Base-by-base conservation (phyloP, 2,888 invertebrate species). In the Drosophila putrida region DNA sequence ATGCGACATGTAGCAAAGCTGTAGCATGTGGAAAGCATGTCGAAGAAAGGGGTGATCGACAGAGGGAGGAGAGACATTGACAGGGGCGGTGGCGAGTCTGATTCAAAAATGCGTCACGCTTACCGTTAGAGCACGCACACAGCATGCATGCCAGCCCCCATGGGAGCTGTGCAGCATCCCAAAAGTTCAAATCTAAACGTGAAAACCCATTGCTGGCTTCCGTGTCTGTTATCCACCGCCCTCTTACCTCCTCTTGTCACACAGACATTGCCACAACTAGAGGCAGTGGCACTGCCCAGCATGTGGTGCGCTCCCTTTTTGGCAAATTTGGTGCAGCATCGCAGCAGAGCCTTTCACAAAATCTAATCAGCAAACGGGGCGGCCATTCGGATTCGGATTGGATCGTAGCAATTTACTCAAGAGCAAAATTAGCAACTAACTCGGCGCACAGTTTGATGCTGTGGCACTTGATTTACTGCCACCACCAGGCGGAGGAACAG, bases 231-330 rank as follows among this genome's bases (percentile, higher is more conserved):
- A 33, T n/a, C 8, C 11, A 8, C 11, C n/a, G 2, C 33, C 20
- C 6, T 28, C 13, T 1, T 9, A 46, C 4, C 8, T 4, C 4
- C 11, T 2, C 4, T 44, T 35, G 25, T 4, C 55, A n/a, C 25
- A 2, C 27, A 25, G 33, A 11, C 33, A 49, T 43, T 4, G 28
- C 25, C 25, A 50, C 20, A 50, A 36, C 38, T 15, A 36, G 6
- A 28, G 35, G 10, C 47, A n/a, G 43, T 41, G 53, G 6, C 36
- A 43, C 28, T 66, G 83, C 82, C 71, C 82, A 88, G 84, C 88
- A 89, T 86, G 71, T 86, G 90, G 84, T 71, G 75, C 72, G 80
- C 83, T 90, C 88, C 89, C 89, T 90, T 90, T 90, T 85, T 86
- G 88, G 80, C 88, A 80, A 86, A 88, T 84, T 88, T 79, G 87